A percentile compares a stretch with the other conserved stretches of the same genome.
phyloP scores from a whole-genome alignment of 2,888 invertebrate species.

The Hedychridium roseum region DNA sequence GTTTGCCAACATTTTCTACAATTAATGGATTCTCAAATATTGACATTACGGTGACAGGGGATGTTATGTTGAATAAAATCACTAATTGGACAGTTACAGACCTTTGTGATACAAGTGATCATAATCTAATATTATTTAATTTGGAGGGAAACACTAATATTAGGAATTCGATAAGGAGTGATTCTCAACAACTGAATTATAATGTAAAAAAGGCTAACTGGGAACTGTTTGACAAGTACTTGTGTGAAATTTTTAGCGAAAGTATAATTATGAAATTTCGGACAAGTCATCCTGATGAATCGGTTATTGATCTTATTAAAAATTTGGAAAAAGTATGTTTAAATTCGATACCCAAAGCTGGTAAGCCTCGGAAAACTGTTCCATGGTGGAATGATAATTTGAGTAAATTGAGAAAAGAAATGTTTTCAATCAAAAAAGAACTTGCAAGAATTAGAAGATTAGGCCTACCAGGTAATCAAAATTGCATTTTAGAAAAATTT shows the following conservation, averaged over 20 bases:
- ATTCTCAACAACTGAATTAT: not conserved
- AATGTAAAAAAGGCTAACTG: slow-evolving; percentile 1
- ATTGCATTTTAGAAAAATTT: not conserved
- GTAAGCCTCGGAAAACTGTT: not conserved
- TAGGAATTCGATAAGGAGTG: not conserved
- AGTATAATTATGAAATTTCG: not conserved
- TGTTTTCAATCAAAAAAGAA: no score
- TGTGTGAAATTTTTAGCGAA: not conserved
- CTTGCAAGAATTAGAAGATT: no score
- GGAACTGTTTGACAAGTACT: not conserved
- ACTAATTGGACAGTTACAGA: slow-evolving; percentile 7
- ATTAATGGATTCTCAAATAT: slow-evolving; percentile 17
- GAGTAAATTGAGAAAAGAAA: not conserved
- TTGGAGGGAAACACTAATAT: not conserved
- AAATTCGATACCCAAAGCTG: not conserved
- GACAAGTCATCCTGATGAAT: not conserved
- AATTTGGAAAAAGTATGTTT: not conserved
- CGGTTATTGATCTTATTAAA: not conserved
- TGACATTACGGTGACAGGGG: slow-evolving; percentile 7
- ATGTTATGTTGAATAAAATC: not conserved
- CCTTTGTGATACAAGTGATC: slow-evolving; percentile 11
- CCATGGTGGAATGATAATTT: not conserved
- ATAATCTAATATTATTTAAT: slow-evolving; percentile 6
- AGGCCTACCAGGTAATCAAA: not conserved
- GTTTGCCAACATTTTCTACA: no score